Percentiles rank a stretch among this genome's conserved stretches.
phyloP scores from a whole-genome alignment of 1,140 invertebrate species.

The Diorhabda sublineata region DNA sequence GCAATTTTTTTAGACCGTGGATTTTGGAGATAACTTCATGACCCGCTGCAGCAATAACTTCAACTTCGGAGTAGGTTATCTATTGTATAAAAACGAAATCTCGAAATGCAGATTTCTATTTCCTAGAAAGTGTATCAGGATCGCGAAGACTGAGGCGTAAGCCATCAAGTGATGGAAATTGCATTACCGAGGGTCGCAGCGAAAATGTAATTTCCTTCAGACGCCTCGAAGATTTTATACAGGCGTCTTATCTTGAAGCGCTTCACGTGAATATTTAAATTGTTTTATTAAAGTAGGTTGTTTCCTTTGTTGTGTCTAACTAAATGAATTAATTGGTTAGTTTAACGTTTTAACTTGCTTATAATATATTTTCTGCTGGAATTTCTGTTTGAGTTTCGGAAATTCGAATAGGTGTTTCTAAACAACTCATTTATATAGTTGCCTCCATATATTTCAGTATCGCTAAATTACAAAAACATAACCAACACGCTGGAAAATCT shows the following conservation, averaged over 20 bases:
- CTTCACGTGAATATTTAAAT: slow-evolving; percentile 19
- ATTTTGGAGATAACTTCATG: neutral
- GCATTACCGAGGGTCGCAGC: slow-evolving; percentile 15
- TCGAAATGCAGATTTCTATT: neutral
- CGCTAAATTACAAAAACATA: too few species aligned
- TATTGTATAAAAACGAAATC: neutral
- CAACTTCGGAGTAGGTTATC: neutral
- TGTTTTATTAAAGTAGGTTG: slow-evolving; percentile 17
- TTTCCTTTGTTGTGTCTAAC: slow-evolving; percentile 8
- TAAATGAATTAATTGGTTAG: slow-evolving; percentile 12
- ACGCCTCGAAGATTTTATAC: slow-evolving; percentile 19
- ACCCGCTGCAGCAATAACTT: neutral
- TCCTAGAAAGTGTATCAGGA: slow-evolving; percentile 14
- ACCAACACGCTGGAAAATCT: too few species aligned
- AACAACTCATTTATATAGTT: too few species aligned
- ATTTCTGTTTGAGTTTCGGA: neutral
- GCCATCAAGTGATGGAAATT: slow-evolving; percentile 19
- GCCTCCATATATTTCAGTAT: too few species aligned
- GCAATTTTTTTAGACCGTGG: too few species aligned
- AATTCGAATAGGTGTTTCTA: too few species aligned
- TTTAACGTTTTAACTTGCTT: neutral
- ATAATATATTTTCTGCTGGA: neutral
- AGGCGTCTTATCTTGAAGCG: slow-evolving; percentile 13
- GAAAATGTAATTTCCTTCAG: slow-evolving; percentile 19
- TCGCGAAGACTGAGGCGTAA: slow-evolving; percentile 12